phyloP scores from a whole-genome alignment of 2,797 vertebrate genomes.

The Furcifer pardalis region DNA sequence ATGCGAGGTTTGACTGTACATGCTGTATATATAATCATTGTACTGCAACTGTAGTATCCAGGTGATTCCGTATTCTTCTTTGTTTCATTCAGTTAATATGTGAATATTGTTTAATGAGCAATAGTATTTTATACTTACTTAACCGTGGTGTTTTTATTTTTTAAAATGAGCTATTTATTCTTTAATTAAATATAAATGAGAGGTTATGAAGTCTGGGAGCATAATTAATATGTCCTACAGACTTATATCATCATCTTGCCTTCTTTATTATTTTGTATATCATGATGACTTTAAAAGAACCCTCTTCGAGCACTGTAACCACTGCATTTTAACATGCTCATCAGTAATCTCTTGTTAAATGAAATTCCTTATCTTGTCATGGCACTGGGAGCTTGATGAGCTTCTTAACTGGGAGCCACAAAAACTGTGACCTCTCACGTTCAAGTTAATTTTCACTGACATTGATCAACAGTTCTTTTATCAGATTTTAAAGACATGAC shows the following conservation, averaged over 20 bases:
- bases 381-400: conserved; percentile 6
- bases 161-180: not conserved
- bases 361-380: not conserved
- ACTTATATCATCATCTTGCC: not conserved
- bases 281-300: conserved; percentile 30
- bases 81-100: not conserved
- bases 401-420: not conserved
- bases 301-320: conserved; percentile 9
- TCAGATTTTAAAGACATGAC: conserved; percentile 6
- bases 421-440: not conserved
- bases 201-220: not conserved
- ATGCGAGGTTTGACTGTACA: too few species aligned
- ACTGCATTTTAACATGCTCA: conserved; percentile 5
- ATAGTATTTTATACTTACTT: not conserved
- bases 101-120: not conserved
- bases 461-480: conserved; percentile 9
- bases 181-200: not conserved
- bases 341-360: conserved; percentile 24
- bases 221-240: not conserved
- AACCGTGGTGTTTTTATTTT: not conserved
- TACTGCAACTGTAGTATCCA: not conserved
- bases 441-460: conserved; percentile 7
- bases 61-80: conserved; percentile 22
- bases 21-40: not conserved
- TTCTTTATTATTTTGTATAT: not conserved